Conservation (phyloP, 2,797 vertebrate genomes). For the Balearica regulorum region DNA sequence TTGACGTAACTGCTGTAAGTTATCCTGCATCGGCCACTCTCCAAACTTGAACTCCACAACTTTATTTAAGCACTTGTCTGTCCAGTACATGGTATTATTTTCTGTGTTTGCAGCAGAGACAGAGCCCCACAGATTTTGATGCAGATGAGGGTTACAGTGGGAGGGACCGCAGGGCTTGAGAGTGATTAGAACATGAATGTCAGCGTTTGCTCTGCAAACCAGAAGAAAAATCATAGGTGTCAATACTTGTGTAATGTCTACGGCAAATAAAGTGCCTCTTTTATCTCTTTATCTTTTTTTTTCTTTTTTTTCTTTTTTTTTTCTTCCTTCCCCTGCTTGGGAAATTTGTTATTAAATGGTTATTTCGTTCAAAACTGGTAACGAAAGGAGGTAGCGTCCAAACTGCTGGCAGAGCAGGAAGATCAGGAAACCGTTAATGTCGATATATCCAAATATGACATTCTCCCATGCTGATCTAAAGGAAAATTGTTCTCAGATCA, state of each 20-base stretch:
- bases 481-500: neutral
- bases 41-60: neutral
- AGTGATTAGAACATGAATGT: neutral
- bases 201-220: neutral
- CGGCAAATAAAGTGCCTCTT: neutral
- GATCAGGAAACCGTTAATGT: neutral
- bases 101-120: neutral
- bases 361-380: neutral
- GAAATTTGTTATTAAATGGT: neutral
- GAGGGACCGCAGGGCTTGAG: neutral
- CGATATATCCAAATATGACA: neutral
- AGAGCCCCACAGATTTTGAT: neutral
- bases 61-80: neutral
- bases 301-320: neutral
- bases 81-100: rapidly evolving
- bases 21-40: neutral
- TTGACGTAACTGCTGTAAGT: neutral
- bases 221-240: neutral
- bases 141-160: neutral
- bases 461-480: neutral
- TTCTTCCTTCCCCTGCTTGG: neutral
- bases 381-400: neutral
- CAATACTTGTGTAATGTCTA: neutral
- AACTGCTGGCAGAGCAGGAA: neutral
- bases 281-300: rapidly evolving